Evolutionary conservation across 1,140 invertebrate genomes (phyloP).

Genomic region (Lutraria rhynchaena): DNA sequence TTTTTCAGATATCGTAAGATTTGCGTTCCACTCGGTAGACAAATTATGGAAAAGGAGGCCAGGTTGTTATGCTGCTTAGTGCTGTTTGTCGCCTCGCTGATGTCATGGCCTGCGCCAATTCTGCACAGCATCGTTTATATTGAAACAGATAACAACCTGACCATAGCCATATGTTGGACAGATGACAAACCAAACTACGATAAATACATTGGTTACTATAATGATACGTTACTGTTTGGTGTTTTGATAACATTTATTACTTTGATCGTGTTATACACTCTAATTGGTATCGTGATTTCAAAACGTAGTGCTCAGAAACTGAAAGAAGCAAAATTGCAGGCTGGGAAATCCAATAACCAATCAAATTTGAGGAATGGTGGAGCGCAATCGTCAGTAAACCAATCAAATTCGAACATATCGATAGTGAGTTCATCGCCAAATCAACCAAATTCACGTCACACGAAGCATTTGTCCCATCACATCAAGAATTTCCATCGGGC

Average conservation of each 20-base stretch:
- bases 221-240: conserved; percentile 32
- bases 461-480: no score
- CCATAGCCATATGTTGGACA: conserved; percentile 49
- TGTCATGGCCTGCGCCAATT: conserved; percentile 67
- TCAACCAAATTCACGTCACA: no score
- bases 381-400: no score
- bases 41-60: conserved; percentile 38
- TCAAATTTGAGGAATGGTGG: no score
- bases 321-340: no score
- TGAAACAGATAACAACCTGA: conserved; percentile 15
- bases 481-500: conserved; percentile 3
- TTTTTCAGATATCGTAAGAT: conserved; percentile 64
- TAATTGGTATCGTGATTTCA: conserved; percentile 63
- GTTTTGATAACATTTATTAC: conserved; percentile 55
- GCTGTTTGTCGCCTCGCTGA: conserved; percentile 47
- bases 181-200: conserved; percentile 25
- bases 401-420: no score
- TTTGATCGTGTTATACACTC: conserved; percentile 61
- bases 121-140: conserved; percentile 56
- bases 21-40: conserved; percentile 60
- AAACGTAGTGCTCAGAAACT: conserved; percentile 61
- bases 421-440: no score
- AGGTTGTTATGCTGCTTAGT: conserved; percentile 58
- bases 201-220: conserved; percentile 36
- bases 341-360: no score